Evolutionary conservation across 2,797 vertebrate species (phyloP).

Genomic region (Epinephelus coioides): DNA sequence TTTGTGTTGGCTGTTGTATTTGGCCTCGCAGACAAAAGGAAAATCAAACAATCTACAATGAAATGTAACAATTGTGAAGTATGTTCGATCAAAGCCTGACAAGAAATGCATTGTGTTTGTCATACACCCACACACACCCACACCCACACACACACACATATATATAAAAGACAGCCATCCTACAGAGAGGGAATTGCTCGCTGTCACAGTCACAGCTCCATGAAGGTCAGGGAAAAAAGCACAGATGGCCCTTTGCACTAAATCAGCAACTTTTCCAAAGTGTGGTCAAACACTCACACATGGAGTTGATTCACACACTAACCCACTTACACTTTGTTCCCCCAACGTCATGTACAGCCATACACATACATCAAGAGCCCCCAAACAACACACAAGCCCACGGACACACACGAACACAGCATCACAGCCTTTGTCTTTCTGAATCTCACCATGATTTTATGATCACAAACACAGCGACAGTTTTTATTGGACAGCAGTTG

Average conservation of each 20-base stretch:
- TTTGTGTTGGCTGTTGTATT: constrained; percentile 23
- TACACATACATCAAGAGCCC: constrained; percentile 24
- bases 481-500: neutral
- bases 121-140: neutral
- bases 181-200: constrained; percentile 61
- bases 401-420: neutral
- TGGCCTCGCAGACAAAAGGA: constrained; percentile 30
- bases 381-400: neutral
- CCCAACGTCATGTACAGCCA: constrained; percentile 30
- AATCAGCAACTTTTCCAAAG: constrained; percentile 85
- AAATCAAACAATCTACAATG: constrained; percentile 34
- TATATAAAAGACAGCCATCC: constrained; percentile 39
- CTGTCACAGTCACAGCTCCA: constrained; percentile 69
- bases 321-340: constrained; percentile 60
- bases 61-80: constrained; percentile 26
- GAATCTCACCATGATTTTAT: neutral
- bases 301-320: constrained; percentile 73
- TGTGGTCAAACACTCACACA: constrained; percentile 76
- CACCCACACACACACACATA: constrained; percentile 20
- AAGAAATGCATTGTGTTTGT: constrained; percentile 8
- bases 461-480: neutral
- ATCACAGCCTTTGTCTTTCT: constrained; percentile 4
- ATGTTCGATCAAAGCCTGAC: constrained; percentile 16
- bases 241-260: constrained; percentile 85
- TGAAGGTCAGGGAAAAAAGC: constrained; percentile 82